Evolutionary conservation across 2,888 invertebrate genomes (phyloP).

Genomic region (Tetramorium bicarinatum): DNA sequence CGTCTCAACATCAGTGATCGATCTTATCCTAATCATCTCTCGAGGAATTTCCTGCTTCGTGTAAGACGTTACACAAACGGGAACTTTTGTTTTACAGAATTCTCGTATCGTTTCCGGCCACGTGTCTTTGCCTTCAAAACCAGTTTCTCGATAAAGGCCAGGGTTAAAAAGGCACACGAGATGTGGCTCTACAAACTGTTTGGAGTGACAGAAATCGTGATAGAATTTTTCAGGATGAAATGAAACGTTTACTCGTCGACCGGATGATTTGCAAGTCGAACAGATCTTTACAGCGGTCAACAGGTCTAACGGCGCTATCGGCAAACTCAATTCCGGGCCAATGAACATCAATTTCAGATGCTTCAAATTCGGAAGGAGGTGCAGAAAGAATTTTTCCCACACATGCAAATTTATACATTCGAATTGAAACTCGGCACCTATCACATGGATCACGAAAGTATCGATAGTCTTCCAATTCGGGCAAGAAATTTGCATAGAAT

Average conservation of each 20-base stretch:
- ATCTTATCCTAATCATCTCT: conserved; percentile 89
- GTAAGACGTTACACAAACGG: conserved; percentile 90
- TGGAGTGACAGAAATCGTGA: conserved; percentile 81
- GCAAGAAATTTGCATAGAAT: conserved; percentile 87
- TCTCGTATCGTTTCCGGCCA: conserved; percentile 90
- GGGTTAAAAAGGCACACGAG: conserved; percentile 91
- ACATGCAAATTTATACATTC: conserved; percentile 90
- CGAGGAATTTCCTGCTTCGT: conserved; percentile 90
- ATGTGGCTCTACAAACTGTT: conserved; percentile 77
- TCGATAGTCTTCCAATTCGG: conserved; percentile 71
- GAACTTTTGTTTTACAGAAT: conserved; percentile 88
- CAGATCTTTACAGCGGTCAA: conserved; percentile 87
- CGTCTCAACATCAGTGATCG: conserved; percentile 87
- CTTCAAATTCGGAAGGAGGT: conserved; percentile 88
- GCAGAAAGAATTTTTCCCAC: conserved; percentile 91
- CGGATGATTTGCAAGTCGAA: conserved; percentile 71
- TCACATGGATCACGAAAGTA: conserved; percentile 87
- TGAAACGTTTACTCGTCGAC: conserved; percentile 74
- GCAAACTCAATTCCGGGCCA: conserved; percentile 89
- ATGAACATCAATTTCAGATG: conserved; percentile 89
- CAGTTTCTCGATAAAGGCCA: conserved; percentile 90
- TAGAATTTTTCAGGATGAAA: conserved; percentile 83
- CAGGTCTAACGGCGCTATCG: conserved; percentile 88
- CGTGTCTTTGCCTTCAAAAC: conserved; percentile 89
- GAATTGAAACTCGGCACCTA: conserved; percentile 91